Percentiles rank a stretch among this genome's conserved stretches.
Evolutionary conservation across 30 jellyfish, hydroid and myxozoan species (phyloP).

Genomic region (Sanderia malayensis): DNA sequence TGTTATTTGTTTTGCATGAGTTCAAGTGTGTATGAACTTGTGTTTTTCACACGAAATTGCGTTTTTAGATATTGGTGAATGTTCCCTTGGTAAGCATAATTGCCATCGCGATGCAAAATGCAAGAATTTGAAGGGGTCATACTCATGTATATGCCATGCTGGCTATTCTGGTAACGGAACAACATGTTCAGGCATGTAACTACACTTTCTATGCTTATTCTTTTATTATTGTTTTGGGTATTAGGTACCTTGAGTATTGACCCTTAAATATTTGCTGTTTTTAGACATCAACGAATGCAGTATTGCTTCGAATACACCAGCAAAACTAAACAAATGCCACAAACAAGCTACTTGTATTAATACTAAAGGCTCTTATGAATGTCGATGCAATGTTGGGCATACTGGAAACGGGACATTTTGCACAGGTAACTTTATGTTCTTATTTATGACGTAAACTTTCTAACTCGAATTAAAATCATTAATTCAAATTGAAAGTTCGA

Average conservation of each 20-base stretch:
- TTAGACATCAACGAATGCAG: slow-evolving; percentile 30
- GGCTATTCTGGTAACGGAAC: slow-evolving; percentile 64
- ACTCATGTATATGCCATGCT: slow-evolving; percentile 50
- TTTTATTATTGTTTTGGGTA: too few relatives aligned
- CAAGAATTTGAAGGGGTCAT: slow-evolving; percentile 69
- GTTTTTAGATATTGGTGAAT: slow-evolving; percentile 49
- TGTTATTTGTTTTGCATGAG: too few relatives aligned
- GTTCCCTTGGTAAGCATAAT: not conserved
- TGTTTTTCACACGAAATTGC: too few relatives aligned
- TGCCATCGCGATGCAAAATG: slow-evolving; percentile 58
- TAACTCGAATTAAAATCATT: too few relatives aligned
- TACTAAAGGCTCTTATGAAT: slow-evolving; percentile 6
- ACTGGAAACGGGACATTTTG: slow-evolving; percentile 39
- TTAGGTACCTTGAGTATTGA: too few relatives aligned
- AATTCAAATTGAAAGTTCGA: too few relatives aligned
- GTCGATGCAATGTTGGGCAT: slow-evolving; percentile 33
- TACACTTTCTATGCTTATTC: too few relatives aligned
- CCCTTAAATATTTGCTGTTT: too few relatives aligned
- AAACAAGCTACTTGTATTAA: slow-evolving; percentile 11
- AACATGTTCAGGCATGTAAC: slow-evolving; percentile 35
- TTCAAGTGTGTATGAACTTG: too few relatives aligned
- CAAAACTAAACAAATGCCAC: slow-evolving; percentile 25
- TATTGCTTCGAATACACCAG: too few relatives aligned
- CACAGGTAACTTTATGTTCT: slow-evolving; percentile 5
- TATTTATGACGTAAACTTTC: too few relatives aligned